Base-by-base conservation (phyloP, 2,797 vertebrate genomes). In the Sebastes variabilis region DNA sequence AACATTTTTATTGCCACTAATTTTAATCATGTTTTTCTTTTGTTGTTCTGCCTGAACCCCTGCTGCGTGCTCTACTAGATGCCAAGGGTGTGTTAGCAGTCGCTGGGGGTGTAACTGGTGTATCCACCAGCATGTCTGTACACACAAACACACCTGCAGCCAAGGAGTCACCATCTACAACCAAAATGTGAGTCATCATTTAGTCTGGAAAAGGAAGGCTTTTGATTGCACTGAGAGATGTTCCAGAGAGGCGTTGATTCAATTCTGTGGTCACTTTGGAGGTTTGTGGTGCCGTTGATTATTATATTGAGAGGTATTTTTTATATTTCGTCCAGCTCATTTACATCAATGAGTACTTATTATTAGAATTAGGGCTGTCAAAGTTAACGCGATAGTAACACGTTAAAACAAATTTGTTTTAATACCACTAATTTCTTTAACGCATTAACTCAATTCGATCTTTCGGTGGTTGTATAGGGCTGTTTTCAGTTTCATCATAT, bases 51-150 rank as follows among this genome's bases (percentile, higher is more conserved):
- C 14, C 34, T 77, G 3, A 36, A 1, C 5, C 59, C 8, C 55
- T 66, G 4, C 8, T 70, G 8, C 70, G 30, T 67, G 38, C 32
- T 34, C 72, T 27, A 24, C 32, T 77, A 99, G 98, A 88, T 99
- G 98, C 90, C 97, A 96, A 80, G 97, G 97, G 42, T 99, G 98
- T 38, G 97, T 98, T 66, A 97, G 96, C 94, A 99, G 98, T 85
- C 96, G 90, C 46, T 99, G 98, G 98, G 96, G 97, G 1, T 99
- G 98, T 90, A 97, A 98, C 91, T 99, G 98, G 98, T 99, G 98
- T 14, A 94, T 99, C 82, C 97, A 98, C 80, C 96, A 97, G 88
- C 97, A 99, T 70, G 87, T 97, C 71, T 99, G 98, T 87, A 98
- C 98, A 1, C 97, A 98, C 90, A 95, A 96, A 92, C 89, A 91